Evolutionary conservation across 2,888 invertebrate species (phyloP), one percentile per base, ranked within the genome.

Genomic region (Pseudanteris insignis): DNA sequence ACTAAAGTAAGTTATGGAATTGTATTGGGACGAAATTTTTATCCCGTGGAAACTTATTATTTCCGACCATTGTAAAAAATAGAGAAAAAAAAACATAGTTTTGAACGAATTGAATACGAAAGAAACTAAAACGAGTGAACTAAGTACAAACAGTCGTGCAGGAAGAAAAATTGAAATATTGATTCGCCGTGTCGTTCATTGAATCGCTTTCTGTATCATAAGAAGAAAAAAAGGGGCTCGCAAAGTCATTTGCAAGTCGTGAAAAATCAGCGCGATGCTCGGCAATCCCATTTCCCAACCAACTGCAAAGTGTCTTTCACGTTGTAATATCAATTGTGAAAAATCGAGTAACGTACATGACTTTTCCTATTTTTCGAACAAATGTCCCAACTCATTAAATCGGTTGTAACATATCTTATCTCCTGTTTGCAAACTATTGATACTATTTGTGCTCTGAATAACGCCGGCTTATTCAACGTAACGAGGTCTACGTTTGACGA

Each of bases 261-360:
- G 37, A 53, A 41, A 33, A 53, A 32, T 30, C 44, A 30, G 15
- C 21, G 14, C 8, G 11, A 15, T 30, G 33, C 30, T 14, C 12
- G 18, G 25, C 25, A 41, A 2, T 30, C 32, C 14, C 33, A 26
- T 18, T 29, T 33, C 40, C 10, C 30, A 29, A 24, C 12, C 33
- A 37, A 11, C 41, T 32, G 13, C 12, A 11, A 51, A 51, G 43
- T 41, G 34, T 34, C 40, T 11, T 37, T 32, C 32, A 34, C 43
- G 26, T 33, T 46, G 40, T 40, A 54, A 54, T 46, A 54, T 40
- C 54, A 46, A 40, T 37, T 36, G 43, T 26, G 38, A 11, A 54
- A 46, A 40, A 13, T 54, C 33, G 38, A 32, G 37, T 30, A 29
- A 36, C 25, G 18, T 41, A 10, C 25, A 34, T 25, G 11, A 13